A percentile compares a stretch with the other conserved stretches of the same genome.
phyloP scores from a whole-genome alignment of 2,113 vertebrate species.

The Tympanuchus pallidicinctus region DNA sequence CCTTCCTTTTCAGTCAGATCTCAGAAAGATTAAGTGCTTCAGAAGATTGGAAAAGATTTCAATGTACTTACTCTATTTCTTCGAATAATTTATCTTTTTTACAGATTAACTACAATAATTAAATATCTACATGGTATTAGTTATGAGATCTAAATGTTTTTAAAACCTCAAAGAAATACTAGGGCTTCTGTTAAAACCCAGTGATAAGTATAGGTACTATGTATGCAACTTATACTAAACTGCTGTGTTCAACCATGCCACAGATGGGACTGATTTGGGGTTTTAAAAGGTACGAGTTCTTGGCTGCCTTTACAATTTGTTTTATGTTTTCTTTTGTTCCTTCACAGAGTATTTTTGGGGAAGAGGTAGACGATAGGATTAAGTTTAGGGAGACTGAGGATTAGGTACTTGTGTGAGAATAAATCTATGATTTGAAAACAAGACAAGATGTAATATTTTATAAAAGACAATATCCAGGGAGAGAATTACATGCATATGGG shows the following conservation, averaged over 20 bases:
- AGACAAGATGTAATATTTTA: slow-evolving; percentile 35
- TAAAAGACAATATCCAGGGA: slow-evolving; percentile 24
- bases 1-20: slow-evolving; percentile 18
- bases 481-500: slow-evolving; percentile 17
- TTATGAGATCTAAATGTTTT: background rate
- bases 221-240: slow-evolving; percentile 55
- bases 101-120: background rate
- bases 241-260: background rate
- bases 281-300: slow-evolving; percentile 50
- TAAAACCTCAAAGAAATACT: background rate
- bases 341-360: slow-evolving; percentile 16
- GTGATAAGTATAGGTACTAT: background rate
- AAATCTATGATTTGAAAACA: slow-evolving; percentile 51
- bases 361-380: slow-evolving; percentile 58
- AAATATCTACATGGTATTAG: background rate
- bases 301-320: slow-evolving; percentile 49
- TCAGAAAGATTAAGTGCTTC: background rate
- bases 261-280: slow-evolving; percentile 73
- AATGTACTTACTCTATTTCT: background rate
- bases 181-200: background rate
- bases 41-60: background rate
- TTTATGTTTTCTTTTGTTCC: slow-evolving; percentile 59
- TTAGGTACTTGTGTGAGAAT: slow-evolving; percentile 59
- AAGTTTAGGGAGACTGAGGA: slow-evolving; percentile 40
- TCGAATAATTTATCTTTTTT: background rate